phyloP scores from a whole-genome alignment of 2,113 vertebrate genomes.

The Pelecanus crispus region DNA sequence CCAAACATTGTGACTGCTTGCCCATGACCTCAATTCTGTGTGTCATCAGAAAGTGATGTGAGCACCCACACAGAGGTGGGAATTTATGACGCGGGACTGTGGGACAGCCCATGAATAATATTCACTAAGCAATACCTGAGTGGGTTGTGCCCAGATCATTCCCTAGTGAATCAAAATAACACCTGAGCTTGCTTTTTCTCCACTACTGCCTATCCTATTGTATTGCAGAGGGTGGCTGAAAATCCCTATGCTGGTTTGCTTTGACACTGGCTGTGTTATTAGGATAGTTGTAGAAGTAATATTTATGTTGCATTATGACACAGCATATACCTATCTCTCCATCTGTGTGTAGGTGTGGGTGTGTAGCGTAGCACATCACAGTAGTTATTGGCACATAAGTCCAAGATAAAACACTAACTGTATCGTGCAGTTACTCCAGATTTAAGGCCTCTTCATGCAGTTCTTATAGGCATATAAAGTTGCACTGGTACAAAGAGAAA shows the following conservation, averaged over 20 bases:
- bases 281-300: slow-evolving; percentile 1
- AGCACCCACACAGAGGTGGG: background rate
- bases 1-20: background rate
- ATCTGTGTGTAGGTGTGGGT: background rate
- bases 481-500: background rate
- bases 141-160: background rate
- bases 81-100: background rate
- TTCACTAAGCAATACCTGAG: background rate
- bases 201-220: background rate
- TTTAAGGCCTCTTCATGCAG: background rate
- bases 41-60: background rate
- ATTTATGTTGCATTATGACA: background rate
- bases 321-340: background rate
- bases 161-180: slow-evolving; percentile 21
- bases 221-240: background rate
- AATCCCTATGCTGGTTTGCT: background rate
- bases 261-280: background rate
- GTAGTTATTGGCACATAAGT: background rate
- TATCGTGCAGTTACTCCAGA: background rate
- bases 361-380: background rate
- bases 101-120: background rate
- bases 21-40: background rate
- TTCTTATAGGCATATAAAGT: background rate
- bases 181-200: slow-evolving; percentile 12
- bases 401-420: background rate